Percentiles rank a stretch among this genome's conserved stretches.
These are phyloP conservation scores for Pogonocichla stellata DNA, from an alignment of 2,113 vertebrate genomes.

Conservation along the genomic window DNA sequence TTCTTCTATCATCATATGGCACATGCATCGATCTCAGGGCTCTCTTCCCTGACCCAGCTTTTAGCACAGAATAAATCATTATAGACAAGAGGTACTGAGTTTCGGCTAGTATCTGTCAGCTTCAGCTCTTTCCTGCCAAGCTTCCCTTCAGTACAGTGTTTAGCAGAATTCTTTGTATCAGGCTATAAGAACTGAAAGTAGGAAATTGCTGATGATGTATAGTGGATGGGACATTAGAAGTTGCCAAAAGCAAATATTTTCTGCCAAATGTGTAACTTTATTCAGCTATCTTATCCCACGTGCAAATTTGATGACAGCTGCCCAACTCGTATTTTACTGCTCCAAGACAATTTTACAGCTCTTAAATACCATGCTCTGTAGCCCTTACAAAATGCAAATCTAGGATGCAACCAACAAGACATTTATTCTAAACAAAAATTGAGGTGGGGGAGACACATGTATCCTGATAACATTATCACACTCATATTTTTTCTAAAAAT, in stretches of 20 bases:
- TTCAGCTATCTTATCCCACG: background rate
- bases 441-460: background rate
- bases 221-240: background rate
- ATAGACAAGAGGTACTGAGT: background rate
- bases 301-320: background rate
- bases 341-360: background rate
- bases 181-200: background rate
- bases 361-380: background rate
- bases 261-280: background rate
- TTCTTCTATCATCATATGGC: background rate
- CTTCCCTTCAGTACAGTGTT: background rate
- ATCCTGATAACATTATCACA: background rate
- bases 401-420: background rate
- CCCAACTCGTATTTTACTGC: background rate
- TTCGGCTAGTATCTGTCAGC: background rate
- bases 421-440: background rate
- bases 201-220: background rate
- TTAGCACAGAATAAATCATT: background rate
- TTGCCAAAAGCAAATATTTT: slow-evolving; percentile 33
- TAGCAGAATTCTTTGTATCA: slow-evolving; percentile 5
- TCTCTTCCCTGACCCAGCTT: background rate
- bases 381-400: background rate
- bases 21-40: background rate
- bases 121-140: background rate
- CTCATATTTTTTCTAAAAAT: background rate